Evolutionary conservation across 1,140 invertebrate species (phyloP).

Genomic region (Lutraria rhynchaena): DNA sequence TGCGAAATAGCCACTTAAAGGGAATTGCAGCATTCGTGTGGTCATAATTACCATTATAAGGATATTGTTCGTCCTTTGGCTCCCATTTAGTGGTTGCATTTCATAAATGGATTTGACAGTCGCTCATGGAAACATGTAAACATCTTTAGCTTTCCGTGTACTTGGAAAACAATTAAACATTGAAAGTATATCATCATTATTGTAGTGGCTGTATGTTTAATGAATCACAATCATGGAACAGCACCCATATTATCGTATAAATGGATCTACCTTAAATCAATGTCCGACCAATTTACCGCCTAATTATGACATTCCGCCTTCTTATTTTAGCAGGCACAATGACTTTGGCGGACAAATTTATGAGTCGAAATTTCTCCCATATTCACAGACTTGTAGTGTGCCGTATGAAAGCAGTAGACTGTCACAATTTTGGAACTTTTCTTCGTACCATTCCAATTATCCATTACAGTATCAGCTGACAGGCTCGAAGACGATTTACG

Average conservation of each 20-base stretch:
- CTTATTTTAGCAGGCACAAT: constrained; percentile 9
- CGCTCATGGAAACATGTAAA: no score
- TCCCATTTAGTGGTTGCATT: constrained; percentile 1
- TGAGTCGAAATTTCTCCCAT: constrained; percentile 5
- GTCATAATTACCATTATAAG: constrained; percentile 37
- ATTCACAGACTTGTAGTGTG: background rate
- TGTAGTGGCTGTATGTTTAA: constrained; percentile 9
- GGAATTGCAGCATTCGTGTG: background rate
- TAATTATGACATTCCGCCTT: constrained; percentile 21
- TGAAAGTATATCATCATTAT: constrained; percentile 38
- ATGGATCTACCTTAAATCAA: constrained; percentile 44
- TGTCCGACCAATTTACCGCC: constrained; percentile 28
- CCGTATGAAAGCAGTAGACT: constrained; percentile 1
- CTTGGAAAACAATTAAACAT: constrained; percentile 46
- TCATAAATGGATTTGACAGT: constrained; percentile 44
- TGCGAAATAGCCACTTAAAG: background rate
- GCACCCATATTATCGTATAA: constrained; percentile 33
- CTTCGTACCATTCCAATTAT: constrained; percentile 37
- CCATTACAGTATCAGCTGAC: background rate
- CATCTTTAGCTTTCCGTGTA: background rate
- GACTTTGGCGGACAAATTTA: constrained; percentile 29
- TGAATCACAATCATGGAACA: constrained; percentile 44
- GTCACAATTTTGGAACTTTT: constrained; percentile 23
- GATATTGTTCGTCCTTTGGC: constrained; percentile 29
- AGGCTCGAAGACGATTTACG: background rate